Conservation (phyloP, 2,888 invertebrate genomes). For the Thumatha senex region DNA sequence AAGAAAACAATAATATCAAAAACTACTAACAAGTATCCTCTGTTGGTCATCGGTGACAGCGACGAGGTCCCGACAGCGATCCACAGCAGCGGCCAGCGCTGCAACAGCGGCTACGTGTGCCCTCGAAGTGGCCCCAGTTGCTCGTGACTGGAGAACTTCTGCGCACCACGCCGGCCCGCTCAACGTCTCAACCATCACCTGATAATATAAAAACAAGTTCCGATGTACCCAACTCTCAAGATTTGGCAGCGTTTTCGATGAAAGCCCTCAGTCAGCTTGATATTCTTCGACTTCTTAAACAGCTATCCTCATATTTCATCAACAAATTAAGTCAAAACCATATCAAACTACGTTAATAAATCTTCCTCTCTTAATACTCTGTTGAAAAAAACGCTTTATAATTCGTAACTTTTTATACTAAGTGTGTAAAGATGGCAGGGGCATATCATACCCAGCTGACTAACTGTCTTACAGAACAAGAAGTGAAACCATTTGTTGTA, state of each 20-base stretch:
- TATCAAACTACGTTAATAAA: too few species aligned
- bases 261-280: too few species aligned
- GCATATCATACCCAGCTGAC: too few species aligned
- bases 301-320: background rate
- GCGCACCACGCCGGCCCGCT: constrained; percentile 85
- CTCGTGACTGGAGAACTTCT: constrained; percentile 91
- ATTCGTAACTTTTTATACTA: too few species aligned
- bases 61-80: constrained; percentile 93
- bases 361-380: too few species aligned
- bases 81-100: constrained; percentile 93
- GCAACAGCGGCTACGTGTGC: constrained; percentile 91
- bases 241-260: too few species aligned
- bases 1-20: background rate
- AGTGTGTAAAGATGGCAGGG: too few species aligned
- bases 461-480: too few species aligned
- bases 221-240: background rate
- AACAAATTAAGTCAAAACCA: too few species aligned
- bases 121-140: constrained; percentile 89
- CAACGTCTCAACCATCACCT: constrained; percentile 88
- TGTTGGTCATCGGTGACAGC: constrained; percentile 94
- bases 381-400: too few species aligned
- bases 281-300: too few species aligned
- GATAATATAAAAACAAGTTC: constrained; percentile 8
- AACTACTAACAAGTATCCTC: constrained; percentile 87
- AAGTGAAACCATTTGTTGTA: too few species aligned